Evolutionary conservation across 2,888 invertebrate genomes (phyloP), one percentile per base, ranked within the genome.

Genomic region (Electrophaes corylata): DNA sequence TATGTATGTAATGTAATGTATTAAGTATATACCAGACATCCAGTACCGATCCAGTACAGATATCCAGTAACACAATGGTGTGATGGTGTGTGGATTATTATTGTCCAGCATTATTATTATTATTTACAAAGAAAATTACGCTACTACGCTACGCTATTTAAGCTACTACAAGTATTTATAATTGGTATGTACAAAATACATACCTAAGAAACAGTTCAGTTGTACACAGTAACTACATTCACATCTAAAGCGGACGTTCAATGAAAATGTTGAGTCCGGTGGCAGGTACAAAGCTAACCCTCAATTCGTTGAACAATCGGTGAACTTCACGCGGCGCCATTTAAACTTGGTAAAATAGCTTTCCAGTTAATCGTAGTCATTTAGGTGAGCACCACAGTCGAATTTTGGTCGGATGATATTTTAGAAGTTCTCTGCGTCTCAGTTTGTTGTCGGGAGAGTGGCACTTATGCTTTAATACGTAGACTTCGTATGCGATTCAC

Each of bases 291-390:
- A 82, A 83, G 80, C 81, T 78, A 75, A 75, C 75, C 77, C 67
- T 69, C 78, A 69, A 78, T 82, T 81, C 78, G 76, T 79, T 82
- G 81, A 75, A 84, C 84, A 84, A 84, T 84, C 76, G 81, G 47
- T 72, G 67, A 85, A 88, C 81, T 87, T 87, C 79, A 79, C 62
- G 66, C 70, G 71, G 67, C 70, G 75, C 84, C 78, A 81, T 86
- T 87, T 84, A 82, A 87, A 88, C 85, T 88, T 86, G 59, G 79
- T 70, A 79, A 82, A 88, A 86, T 85, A 79, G 84, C 84, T 84
- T 84, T 83, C 76, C 76, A 85, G 83, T 84, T 88, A 89, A 89
- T 87, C 82, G 85, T 70, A 78, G 85, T 83, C 84, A 81, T 89
- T 89, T 83, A 73, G 75, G 76, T 62, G 80, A 84, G 80, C 75